Evolutionary conservation across 64 coral and sea anemone species (phyloP).

Genomic region (Anthopleura sola): DNA sequence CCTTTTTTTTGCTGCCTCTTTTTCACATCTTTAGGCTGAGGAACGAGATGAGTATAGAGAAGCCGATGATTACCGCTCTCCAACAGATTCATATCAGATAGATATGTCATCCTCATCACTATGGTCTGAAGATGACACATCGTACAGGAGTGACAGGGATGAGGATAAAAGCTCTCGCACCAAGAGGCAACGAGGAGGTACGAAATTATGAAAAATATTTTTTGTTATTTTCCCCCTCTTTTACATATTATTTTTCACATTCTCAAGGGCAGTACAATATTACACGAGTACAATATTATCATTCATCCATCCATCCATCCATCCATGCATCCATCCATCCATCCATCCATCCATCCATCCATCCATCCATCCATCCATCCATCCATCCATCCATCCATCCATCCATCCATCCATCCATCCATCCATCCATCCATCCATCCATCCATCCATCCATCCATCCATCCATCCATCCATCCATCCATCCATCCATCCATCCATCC

Average conservation of each 20-base stretch:
- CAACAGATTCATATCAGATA: conserved; percentile 4
- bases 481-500: no score
- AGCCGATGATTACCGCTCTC: background rate
- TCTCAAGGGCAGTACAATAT: background rate
- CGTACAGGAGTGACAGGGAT: background rate
- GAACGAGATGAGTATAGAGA: background rate
- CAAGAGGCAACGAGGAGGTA: background rate
- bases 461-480: no score
- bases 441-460: no score
- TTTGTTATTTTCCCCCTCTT: background rate
- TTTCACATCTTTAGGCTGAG: background rate
- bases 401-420: no score
- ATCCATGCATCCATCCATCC: no score
- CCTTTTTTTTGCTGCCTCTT: no score
- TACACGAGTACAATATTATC: no score
- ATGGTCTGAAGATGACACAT: background rate
- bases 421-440: no score
- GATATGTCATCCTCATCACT: conserved; percentile 7
- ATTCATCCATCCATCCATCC: no score
- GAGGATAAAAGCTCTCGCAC: background rate
- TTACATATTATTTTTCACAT: background rate
- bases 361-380: no score
- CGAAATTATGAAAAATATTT: background rate
- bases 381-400: no score
- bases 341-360: no score